Evolutionary conservation across 2,797 vertebrate species (phyloP), one percentile per base, ranked within the genome.

Genomic region (Holocentrus rufus): DNA sequence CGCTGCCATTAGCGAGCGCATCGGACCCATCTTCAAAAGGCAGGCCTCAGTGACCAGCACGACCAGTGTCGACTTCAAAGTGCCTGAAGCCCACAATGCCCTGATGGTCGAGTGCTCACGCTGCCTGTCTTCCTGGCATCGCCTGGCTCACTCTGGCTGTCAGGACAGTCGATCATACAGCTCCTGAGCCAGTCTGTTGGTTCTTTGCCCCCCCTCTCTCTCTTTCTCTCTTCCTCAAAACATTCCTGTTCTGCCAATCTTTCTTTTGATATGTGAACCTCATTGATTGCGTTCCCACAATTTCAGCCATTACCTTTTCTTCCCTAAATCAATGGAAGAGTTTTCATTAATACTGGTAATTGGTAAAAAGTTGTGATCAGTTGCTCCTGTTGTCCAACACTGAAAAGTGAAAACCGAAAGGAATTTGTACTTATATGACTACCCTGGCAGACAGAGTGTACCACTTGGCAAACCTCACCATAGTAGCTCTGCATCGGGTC

Each of bases 401-500:
- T 47, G 22, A 42, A 39, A 62, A 46, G 25, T 47, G 39, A 15
- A 22, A 8, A 55, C 59, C 14, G 36, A 50, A 23, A 65, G 34
- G 30, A 54, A 49, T 14, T n/a, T 50, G 66, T 65, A 13, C 63
- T 72, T 4, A 52, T 47, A 52, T 8, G 58, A 18, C 47, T 55
- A 14, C n/a, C 42, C 39, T 14, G 68, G 10, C 67, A 70, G 31
- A 66, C 55, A 27, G 25, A 57, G 47, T 25, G 64, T 34, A 73
- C 49, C 67, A 78, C 62, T 83, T 84, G 72, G 75, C 74, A 71
- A 67, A 67, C 42, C 95, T 93, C 87, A 97, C 96, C 95, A 0
- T 95, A 94, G 82, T 93, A 93, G 73, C 94, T 93, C 85, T 95
- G 90, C 57, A 91, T 90, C 79, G 95, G 92, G 84, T 95, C 87